A percentile compares a stretch with the other conserved stretches of the same genome.
Conservation (phyloP, 2,797 vertebrate species). For the Clarias laeviceps region DNA sequence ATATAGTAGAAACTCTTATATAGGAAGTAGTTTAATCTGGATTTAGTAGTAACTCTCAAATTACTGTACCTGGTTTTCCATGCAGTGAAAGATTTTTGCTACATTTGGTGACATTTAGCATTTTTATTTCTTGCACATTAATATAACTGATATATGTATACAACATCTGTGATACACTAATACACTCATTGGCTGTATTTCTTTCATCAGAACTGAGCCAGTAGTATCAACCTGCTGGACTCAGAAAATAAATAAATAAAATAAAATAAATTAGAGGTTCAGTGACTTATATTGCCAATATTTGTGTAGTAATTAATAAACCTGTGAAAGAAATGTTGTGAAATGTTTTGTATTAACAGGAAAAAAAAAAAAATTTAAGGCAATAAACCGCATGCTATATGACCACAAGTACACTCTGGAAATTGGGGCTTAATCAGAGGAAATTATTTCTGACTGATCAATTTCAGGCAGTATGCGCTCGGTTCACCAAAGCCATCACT, state of each 20-base stretch:
- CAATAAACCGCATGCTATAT: conserved; percentile 25
- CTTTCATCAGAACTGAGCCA: conserved; percentile 7
- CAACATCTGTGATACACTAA: conserved; percentile 8
- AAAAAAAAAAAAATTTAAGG: not conserved
- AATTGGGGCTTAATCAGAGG: conserved; percentile 46
- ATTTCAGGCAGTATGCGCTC: conserved; percentile 57
- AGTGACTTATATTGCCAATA: conserved; percentile 20
- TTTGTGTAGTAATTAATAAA: not conserved
- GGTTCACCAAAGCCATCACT: conserved; percentile 52
- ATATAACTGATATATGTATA: not conserved
- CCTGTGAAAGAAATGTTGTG: not conserved
- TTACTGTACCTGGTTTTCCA: not conserved
- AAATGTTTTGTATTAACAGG: conserved; percentile 13
- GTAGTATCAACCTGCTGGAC: not conserved
- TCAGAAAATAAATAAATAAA: not conserved
- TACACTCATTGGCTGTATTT: not conserved
- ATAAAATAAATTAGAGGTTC: not conserved
- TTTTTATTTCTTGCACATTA: conserved; percentile 10
- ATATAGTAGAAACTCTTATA: not conserved
- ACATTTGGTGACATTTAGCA: not conserved
- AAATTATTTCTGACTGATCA: conserved; percentile 60
- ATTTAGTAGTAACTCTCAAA: not conserved
- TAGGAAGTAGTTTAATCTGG: conserved; percentile 2
- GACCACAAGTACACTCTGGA: conserved; percentile 39
- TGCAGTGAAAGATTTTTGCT: not conserved